Percentiles rank a stretch among this genome's conserved stretches.
phyloP scores from a whole-genome alignment of 1,140 invertebrate genomes.

The Drosophila kurseongensis region DNA sequence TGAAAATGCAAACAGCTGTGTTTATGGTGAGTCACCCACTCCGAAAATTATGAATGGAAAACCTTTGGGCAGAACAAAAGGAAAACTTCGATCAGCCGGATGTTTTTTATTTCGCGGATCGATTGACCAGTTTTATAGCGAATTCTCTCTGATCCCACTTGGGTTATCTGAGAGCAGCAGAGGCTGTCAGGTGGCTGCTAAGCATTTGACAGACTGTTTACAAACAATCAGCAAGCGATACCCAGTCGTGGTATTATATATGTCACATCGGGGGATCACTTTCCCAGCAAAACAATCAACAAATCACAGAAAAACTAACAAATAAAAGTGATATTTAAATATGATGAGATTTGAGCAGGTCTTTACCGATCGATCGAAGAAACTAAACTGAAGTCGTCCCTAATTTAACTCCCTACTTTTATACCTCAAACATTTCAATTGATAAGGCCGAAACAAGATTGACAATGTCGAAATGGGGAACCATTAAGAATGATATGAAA shows the following conservation, averaged over 20 bases:
- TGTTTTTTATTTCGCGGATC: slow-evolving; percentile 25
- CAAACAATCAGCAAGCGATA: slow-evolving; percentile 31
- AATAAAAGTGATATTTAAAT: slow-evolving; percentile 2
- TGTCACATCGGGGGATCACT: slow-evolving; percentile 1
- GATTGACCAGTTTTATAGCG: slow-evolving; percentile 9
- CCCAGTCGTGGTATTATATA: not conserved
- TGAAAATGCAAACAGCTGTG: slow-evolving; percentile 19
- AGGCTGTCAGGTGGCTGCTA: slow-evolving; percentile 21
- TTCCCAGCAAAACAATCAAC: slow-evolving; percentile 10
- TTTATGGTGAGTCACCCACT: slow-evolving; percentile 10
- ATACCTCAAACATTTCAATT: slow-evolving; percentile 1
- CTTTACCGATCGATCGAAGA: slow-evolving; percentile 12
- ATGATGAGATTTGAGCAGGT: not conserved
- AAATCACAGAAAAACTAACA: slow-evolving; percentile 9
- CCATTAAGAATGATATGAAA: slow-evolving; percentile 42
- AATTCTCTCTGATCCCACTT: slow-evolving; percentile 24
- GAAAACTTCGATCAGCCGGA: not conserved
- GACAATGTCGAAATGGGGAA: not conserved
- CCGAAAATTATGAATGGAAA: slow-evolving; percentile 12
- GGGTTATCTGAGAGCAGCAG: slow-evolving; percentile 30
- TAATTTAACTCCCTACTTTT: slow-evolving; percentile 10
- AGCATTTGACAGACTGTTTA: slow-evolving; percentile 25
- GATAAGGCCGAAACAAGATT: slow-evolving; percentile 27
- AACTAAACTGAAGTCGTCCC: slow-evolving; percentile 16
- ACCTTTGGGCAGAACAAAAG: not conserved